phyloP scores from a whole-genome alignment of 2,113 vertebrate genomes.

The Channa maculata region DNA sequence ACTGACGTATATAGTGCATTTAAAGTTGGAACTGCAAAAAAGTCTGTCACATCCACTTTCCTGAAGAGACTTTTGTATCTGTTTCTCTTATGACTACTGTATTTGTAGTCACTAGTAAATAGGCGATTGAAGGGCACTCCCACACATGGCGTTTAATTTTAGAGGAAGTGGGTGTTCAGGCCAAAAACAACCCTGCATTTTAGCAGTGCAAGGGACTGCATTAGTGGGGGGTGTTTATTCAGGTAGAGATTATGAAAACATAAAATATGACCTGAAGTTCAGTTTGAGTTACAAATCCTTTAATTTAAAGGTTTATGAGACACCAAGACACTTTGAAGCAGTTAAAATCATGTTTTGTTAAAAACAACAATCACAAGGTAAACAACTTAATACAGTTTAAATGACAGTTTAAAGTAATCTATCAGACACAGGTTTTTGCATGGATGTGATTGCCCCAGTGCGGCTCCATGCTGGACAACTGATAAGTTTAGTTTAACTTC shows the following conservation, averaged over 20 bases:
- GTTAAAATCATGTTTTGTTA: background rate
- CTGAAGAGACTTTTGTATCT: background rate
- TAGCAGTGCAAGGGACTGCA: background rate
- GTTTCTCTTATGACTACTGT: too few species aligned
- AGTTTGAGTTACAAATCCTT: background rate
- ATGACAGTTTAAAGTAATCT: background rate
- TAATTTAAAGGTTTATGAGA: background rate
- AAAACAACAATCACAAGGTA: too few species aligned
- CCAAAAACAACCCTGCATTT: background rate
- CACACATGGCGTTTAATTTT: background rate
- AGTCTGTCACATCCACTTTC: background rate
- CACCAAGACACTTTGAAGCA: background rate
- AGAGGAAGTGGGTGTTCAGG: background rate
- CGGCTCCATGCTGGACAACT: background rate
- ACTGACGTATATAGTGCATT: slow-evolving; percentile 72
- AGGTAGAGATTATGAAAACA: slow-evolving; percentile 1
- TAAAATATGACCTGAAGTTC: background rate
- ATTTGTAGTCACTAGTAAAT: slow-evolving; percentile 41
- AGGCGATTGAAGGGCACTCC: slow-evolving; percentile 3
- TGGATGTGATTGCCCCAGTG: background rate
- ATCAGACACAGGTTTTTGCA: background rate
- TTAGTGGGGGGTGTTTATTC: background rate
- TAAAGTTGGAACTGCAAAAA: background rate
- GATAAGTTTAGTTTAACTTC: too few species aligned
- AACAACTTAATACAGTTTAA: too few species aligned